A percentile compares a stretch with the other conserved stretches of the same genome.
phyloP scores from a whole-genome alignment of 2,888 invertebrate genomes.

The Chymomyza fuscimana region DNA sequence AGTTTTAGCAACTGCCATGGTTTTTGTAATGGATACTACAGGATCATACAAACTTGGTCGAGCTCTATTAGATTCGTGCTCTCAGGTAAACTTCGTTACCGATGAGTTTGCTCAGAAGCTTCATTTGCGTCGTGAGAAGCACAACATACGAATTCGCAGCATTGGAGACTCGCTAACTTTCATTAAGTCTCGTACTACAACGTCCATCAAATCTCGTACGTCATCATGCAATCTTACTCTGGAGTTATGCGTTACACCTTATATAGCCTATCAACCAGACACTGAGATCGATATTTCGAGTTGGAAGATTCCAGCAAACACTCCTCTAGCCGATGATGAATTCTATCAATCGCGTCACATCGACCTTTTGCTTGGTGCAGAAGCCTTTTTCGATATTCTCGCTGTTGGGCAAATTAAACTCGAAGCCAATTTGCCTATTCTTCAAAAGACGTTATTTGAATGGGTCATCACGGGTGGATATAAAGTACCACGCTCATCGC shows the following conservation, averaged over 20 bases:
- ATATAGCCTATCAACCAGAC: conserved; percentile 46
- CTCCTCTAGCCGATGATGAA: conserved; percentile 34
- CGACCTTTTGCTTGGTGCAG: conserved; percentile 41
- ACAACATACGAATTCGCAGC: conserved; percentile 24
- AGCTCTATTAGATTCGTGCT: conserved; percentile 33
- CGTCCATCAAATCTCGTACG: conserved; percentile 31
- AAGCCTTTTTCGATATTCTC: conserved; percentile 35
- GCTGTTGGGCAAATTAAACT: conserved; percentile 40
- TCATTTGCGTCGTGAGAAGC: conserved; percentile 4
- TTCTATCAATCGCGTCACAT: conserved; percentile 37
- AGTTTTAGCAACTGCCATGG: conserved; percentile 40
- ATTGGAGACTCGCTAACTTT: conserved; percentile 5
- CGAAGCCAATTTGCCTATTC: conserved; percentile 29
- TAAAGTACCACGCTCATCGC: background rate
- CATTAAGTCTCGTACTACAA: conserved; percentile 21
- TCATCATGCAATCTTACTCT: conserved; percentile 28
- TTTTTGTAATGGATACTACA: conserved; percentile 25
- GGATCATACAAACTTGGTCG: conserved; percentile 23
- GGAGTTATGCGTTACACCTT: conserved; percentile 33
- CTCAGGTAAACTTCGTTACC: conserved; percentile 26
- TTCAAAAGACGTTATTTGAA: conserved; percentile 45
- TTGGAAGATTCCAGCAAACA: conserved; percentile 38
- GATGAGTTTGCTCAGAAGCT: too few species aligned
- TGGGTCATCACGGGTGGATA: conserved; percentile 42
- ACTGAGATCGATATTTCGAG: conserved; percentile 28